A percentile compares a stretch with the other conserved stretches of the same genome.
Conservation (phyloP, 1,140 invertebrate species). For the Odontomachus brunneus region DNA sequence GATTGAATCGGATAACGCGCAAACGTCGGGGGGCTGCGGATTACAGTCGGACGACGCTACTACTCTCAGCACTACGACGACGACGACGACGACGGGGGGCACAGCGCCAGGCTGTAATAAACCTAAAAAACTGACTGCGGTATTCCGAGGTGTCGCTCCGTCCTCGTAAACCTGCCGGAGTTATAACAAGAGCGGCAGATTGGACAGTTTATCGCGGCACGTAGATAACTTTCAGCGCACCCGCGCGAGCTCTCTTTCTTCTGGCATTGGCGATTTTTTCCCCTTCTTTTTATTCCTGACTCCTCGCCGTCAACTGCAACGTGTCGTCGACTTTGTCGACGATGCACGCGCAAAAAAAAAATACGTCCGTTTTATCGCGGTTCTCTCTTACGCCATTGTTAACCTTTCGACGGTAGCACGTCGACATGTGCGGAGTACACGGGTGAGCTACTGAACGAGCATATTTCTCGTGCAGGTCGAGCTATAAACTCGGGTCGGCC, state of each 20-base stretch:
- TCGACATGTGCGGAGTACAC: not conserved
- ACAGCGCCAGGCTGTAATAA: constrained; percentile 25
- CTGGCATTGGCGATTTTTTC: constrained; percentile 21
- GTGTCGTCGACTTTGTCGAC: constrained; percentile 39
- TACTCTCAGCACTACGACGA: not conserved
- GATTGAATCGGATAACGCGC: not conserved
- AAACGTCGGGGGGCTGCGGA: constrained; percentile 26
- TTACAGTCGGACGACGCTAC: constrained; percentile 12
- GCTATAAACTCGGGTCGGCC: too few species aligned
- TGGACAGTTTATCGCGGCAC: constrained; percentile 71
- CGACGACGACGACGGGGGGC: not conserved
- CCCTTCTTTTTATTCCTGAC: not conserved
- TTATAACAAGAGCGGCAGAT: constrained; percentile 46
- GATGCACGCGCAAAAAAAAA: constrained; percentile 27
- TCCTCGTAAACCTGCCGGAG: constrained; percentile 57
- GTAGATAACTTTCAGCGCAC: constrained; percentile 70
- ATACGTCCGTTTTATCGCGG: constrained; percentile 6
- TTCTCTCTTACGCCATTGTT: constrained; percentile 5
- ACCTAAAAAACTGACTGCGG: constrained; percentile 39
- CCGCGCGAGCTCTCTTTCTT: constrained; percentile 36
- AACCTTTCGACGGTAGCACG: constrained; percentile 1
- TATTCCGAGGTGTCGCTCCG: constrained; percentile 25
- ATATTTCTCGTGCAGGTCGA: not conserved
- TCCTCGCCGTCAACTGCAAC: constrained; percentile 27
- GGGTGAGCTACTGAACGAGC: not conserved